Percentiles rank a stretch among this genome's conserved stretches.
phyloP scores from a whole-genome alignment of 2,113 vertebrate genomes.

The Myodes glareolus region DNA sequence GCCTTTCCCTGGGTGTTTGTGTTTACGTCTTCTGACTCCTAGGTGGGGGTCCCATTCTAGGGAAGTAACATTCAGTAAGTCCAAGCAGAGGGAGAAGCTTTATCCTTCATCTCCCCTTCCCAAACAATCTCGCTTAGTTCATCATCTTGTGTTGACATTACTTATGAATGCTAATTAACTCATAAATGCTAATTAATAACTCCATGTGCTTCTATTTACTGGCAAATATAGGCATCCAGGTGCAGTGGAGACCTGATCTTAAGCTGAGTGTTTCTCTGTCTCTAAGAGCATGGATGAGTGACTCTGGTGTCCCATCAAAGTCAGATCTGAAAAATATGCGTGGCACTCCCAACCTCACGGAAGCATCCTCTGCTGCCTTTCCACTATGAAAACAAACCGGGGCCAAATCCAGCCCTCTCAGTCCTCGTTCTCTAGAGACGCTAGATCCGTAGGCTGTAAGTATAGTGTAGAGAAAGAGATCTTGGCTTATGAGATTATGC shows the following conservation, averaged over 20 bases:
- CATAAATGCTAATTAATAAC: constrained; percentile 81
- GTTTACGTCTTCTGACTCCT: constrained; percentile 75
- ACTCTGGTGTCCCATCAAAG: background rate
- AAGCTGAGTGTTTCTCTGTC: constrained; percentile 11
- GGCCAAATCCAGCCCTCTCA: background rate
- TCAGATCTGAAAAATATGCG: background rate
- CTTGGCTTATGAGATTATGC: background rate
- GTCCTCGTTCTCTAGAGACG: background rate
- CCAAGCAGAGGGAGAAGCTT: constrained; percentile 58
- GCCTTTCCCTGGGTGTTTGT: constrained; percentile 68
- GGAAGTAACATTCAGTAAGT: constrained; percentile 73
- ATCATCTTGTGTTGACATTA: constrained; percentile 81
- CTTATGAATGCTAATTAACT: constrained; percentile 78
- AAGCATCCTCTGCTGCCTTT: constrained; percentile 30
- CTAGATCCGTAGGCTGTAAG: background rate
- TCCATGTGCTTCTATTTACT: constrained; percentile 78
- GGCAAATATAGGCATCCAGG: constrained; percentile 74
- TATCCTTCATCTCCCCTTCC: constrained; percentile 67
- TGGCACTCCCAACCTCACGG: background rate
- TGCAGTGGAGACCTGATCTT: constrained; percentile 61
- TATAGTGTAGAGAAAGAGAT: background rate
- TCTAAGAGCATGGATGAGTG: constrained; percentile 14
- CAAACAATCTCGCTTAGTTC: constrained; percentile 75
- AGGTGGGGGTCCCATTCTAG: constrained; percentile 48
- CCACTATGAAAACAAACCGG: constrained; percentile 21